A percentile compares a stretch with the other conserved stretches of the same genome.
Evolutionary conservation across 2,797 vertebrate species (phyloP).

Genomic region (Anomalospiza imberbis): DNA sequence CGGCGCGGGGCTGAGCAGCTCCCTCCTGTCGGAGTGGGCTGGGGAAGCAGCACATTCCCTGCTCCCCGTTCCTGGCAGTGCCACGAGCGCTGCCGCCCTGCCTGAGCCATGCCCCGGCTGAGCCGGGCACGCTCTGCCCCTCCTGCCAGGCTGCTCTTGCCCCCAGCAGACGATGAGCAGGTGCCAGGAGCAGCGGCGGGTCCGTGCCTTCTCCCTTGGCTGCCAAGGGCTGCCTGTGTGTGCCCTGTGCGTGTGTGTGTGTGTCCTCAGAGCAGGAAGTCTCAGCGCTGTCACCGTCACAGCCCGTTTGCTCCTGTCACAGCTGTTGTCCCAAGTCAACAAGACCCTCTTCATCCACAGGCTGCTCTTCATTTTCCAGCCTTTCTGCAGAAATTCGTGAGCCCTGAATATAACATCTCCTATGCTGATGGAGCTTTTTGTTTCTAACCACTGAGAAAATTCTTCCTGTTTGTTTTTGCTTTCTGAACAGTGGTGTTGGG

Average conservation of each 20-base stretch:
- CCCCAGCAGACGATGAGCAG: not conserved
- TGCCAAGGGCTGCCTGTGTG: not conserved
- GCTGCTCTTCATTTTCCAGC: not conserved
- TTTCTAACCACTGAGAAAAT: not conserved
- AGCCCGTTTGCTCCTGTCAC: not conserved
- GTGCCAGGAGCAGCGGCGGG: not conserved
- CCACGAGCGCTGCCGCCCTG: rapidly evolving
- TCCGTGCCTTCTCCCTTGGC: not conserved
- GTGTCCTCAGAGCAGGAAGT: not conserved
- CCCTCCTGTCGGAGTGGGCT: rapidly evolving
- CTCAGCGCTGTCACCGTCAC: rapidly evolving
- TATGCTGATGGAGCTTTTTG: not conserved
- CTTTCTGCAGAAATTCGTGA: not conserved
- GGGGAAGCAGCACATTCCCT: not conserved
- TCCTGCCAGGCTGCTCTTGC: not conserved
- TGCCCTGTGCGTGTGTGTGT: too few species aligned
- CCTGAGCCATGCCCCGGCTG: rapidly evolving
- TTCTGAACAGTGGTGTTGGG: not conserved
- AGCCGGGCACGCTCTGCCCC: rapidly evolving
- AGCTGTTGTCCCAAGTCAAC: not conserved
- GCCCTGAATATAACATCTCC: not conserved
- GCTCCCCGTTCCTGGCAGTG: rapidly evolving
- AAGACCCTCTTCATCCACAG: not conserved
- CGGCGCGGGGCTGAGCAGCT: rapidly evolving
- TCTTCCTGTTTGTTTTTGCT: not conserved